Evolutionary conservation across 1,140 invertebrate species (phyloP).

Genomic region (Homalodisca vitripennis): DNA sequence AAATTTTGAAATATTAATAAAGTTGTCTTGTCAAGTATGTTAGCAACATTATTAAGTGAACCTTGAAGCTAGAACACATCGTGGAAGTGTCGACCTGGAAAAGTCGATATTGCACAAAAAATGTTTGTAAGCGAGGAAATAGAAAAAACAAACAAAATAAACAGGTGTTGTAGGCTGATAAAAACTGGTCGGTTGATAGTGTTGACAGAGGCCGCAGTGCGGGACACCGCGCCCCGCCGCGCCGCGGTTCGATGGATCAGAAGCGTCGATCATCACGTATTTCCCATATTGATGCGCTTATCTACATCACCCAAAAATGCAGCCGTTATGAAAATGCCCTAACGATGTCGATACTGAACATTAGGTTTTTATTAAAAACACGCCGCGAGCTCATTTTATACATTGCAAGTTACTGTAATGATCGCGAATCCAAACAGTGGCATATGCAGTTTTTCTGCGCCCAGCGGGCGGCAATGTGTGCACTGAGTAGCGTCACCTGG

Average conservation of each 20-base stretch:
- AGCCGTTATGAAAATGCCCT: background rate
- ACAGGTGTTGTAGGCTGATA: background rate
- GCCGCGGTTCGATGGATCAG: background rate
- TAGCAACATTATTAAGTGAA: background rate
- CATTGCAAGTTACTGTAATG: too few relatives aligned
- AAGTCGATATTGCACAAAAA: too few relatives aligned
- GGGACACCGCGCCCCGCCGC: background rate
- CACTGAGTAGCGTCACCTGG: too few relatives aligned
- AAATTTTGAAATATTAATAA: too few relatives aligned
- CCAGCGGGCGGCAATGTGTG: too few relatives aligned
- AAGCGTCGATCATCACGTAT: conserved; percentile 8
- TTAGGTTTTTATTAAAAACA: background rate
- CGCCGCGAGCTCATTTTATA: too few relatives aligned
- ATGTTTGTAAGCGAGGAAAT: background rate
- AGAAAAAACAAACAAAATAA: background rate
- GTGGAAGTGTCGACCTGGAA: too few relatives aligned
- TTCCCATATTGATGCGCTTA: conserved; percentile 11
- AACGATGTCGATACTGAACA: background rate
- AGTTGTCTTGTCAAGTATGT: background rate
- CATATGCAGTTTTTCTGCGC: too few relatives aligned
- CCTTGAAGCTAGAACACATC: too few relatives aligned
- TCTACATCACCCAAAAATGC: conserved; percentile 4
- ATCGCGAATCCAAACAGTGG: too few relatives aligned
- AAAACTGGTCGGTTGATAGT: background rate
- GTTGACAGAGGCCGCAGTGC: too few relatives aligned